Evolutionary conservation across 2,888 invertebrate genomes (phyloP), one percentile per base, ranked within the genome.

Genomic region (Belgica antarctica): DNA sequence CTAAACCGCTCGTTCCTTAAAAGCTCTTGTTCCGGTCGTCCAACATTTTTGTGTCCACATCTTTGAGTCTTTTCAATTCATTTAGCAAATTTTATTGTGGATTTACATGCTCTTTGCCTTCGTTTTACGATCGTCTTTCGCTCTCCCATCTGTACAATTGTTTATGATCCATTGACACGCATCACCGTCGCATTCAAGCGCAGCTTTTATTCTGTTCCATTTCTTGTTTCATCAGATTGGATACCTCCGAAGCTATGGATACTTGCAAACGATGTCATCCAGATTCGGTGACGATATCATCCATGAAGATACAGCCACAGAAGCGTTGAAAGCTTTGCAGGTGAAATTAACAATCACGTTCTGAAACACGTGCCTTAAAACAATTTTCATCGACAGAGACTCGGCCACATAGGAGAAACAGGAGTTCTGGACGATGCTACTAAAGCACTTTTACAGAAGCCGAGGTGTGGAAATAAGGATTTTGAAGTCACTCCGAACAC

Each of bases 51-150:
- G 12, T 17, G 17, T 52, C 52, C 52, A 52, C 22, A 17, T 52
- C 17, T 22, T n/a, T 27, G 62, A 62, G 62, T 34, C 31, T 17
- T 61, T 62, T 24, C 62, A 62, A 62, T 34, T 62, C 62, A 62
- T 62, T 62, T 62, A 34, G 12, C 62, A 34, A 31, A 62, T 15
- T 62, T 62, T 62, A 62, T 62, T 31, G 62, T 15, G 31, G 22
- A 62, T 62, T 62, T 62, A 62, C 62, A 62, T 62, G 62, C 31
- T 62, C 59, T 15, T 59, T 59, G 22, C n/a, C 46, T 2, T 59
- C 59, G 59, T 59, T 59, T 27, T 59, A 27, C n/a, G 27, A 25
- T 59, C 25, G 4, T 8, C 4, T 59, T 59, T 10, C 59, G n/a
- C 46, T 27, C 59, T 25, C 27, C 27, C n/a, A 27, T 27, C 27